These are phyloP conservation scores for Scaptomyza flava DNA, from an alignment of 2,888 invertebrate genomes.

Conservation along the genomic window DNA sequence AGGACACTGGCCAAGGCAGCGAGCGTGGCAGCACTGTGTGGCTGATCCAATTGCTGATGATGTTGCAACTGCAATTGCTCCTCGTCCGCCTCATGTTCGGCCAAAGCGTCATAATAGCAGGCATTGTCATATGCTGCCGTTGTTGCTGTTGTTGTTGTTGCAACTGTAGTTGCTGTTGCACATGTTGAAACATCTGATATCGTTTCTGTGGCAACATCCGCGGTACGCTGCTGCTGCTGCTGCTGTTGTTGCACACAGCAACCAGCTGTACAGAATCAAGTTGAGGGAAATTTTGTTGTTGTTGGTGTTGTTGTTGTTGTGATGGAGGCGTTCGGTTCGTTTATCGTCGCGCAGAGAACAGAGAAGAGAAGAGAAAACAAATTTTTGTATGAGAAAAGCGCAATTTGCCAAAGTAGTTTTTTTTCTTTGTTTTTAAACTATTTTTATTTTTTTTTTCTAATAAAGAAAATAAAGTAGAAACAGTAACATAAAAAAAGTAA, in stretches of 20 bases:
- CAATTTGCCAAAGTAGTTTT: constrained; percentile 45
- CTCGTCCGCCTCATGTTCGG: constrained; percentile 68
- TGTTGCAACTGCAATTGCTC: constrained; percentile 35
- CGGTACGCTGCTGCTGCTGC: constrained; percentile 6
- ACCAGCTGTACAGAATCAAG: neutral
- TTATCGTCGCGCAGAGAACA: constrained; percentile 56
- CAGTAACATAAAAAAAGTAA: constrained; percentile 30
- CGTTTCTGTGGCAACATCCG: constrained; percentile 22
- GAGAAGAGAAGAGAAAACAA: constrained; percentile 79
- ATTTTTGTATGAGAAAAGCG: constrained; percentile 83
- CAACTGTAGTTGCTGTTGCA: constrained; percentile 9
- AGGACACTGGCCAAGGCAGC: constrained; percentile 70
- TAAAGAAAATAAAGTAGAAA: constrained; percentile 9
- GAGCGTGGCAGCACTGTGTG: constrained; percentile 26
- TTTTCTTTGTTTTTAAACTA: constrained; percentile 24
- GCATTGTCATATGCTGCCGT: constrained; percentile 64
- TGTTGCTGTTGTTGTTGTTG: constrained; percentile 17
- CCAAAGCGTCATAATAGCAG: constrained; percentile 80
- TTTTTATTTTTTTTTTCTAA: constrained; percentile 21
- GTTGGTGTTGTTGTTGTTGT: constrained; percentile 4
- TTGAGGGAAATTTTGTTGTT: neutral
- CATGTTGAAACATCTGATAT: constrained; percentile 12
- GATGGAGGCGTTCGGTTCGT: constrained; percentile 17
- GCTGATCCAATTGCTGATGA: neutral
- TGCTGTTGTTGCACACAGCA: constrained; percentile 10